Evolutionary conservation across 2,888 invertebrate species (phyloP).

Genomic region (Lomographa bimaculata): DNA sequence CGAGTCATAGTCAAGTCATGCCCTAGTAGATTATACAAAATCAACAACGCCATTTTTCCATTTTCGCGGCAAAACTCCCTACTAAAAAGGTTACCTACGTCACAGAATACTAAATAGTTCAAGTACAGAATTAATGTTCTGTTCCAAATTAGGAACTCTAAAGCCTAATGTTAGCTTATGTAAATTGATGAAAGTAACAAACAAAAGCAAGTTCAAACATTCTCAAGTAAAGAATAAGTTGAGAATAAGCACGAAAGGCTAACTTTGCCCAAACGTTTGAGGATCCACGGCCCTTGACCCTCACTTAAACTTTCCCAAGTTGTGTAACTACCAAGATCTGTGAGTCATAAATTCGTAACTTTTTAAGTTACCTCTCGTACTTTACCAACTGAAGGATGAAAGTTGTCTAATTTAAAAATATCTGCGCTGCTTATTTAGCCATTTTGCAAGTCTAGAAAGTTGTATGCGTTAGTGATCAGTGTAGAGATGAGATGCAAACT

Average conservation of each 20-base stretch:
- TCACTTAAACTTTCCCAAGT: constrained; percentile 57
- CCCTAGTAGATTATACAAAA: no score
- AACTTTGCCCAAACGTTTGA: constrained; percentile 55
- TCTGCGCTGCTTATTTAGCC: constrained; percentile 4
- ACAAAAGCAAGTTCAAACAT: background rate
- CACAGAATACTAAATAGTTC: no score
- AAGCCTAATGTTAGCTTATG: background rate
- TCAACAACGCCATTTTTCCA: no score
- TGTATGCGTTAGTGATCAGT: background rate
- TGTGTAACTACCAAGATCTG: constrained; percentile 42
- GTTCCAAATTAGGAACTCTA: no score
- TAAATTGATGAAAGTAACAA: background rate
- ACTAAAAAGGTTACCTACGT: no score
- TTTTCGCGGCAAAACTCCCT: no score
- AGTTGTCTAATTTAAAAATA: constrained; percentile 20
- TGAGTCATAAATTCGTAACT: constrained; percentile 59
- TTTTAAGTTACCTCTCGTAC: constrained; percentile 40
- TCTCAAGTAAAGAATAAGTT: background rate
- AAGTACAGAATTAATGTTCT: no score
- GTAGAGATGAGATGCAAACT: no score
- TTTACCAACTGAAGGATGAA: constrained; percentile 26
- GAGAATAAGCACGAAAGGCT: constrained; percentile 18
- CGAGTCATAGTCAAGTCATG: no score
- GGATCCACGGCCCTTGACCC: constrained; percentile 61
- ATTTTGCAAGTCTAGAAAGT: constrained; percentile 7